phyloP scores from a whole-genome alignment of 2,113 vertebrate species.

The Ptilonorhynchus violaceus region DNA sequence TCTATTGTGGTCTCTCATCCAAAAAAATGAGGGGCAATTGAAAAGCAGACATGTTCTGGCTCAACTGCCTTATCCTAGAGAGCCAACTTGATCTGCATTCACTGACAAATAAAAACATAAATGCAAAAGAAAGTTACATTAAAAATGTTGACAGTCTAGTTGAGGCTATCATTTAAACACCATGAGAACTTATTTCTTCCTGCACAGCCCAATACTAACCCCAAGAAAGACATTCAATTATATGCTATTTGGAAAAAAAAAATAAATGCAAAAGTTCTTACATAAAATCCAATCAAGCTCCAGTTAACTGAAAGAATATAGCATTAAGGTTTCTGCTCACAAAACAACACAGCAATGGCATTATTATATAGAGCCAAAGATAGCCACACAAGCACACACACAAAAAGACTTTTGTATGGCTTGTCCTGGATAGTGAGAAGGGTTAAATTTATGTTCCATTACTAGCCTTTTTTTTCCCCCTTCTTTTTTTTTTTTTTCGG shows the following conservation, averaged over 20 bases:
- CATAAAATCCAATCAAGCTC: constrained; percentile 4
- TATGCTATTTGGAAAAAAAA: neutral
- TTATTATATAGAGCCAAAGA: neutral
- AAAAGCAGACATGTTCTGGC: neutral
- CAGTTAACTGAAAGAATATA: constrained; percentile 19
- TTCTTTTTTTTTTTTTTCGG: constrained; percentile 62
- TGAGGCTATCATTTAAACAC: neutral
- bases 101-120: neutral
- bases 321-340: constrained; percentile 16
- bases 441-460: constrained; percentile 88
- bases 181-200: neutral
- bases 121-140: neutral
- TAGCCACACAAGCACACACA: neutral
- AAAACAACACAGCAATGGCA: neutral
- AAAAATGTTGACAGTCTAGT: neutral
- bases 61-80: neutral
- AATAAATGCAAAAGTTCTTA: neutral
- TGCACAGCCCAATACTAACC: neutral
- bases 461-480: constrained; percentile 64
- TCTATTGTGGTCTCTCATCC: neutral
- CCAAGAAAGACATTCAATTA: neutral
- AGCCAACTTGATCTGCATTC: neutral
- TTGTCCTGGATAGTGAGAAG: constrained; percentile 62
- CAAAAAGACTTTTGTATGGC: neutral
- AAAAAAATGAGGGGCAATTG: neutral